A percentile compares a stretch with the other conserved stretches of the same genome.
Evolutionary conservation across 2,888 invertebrate genomes (phyloP).

Genomic region (Ceraclea dissimilis): DNA sequence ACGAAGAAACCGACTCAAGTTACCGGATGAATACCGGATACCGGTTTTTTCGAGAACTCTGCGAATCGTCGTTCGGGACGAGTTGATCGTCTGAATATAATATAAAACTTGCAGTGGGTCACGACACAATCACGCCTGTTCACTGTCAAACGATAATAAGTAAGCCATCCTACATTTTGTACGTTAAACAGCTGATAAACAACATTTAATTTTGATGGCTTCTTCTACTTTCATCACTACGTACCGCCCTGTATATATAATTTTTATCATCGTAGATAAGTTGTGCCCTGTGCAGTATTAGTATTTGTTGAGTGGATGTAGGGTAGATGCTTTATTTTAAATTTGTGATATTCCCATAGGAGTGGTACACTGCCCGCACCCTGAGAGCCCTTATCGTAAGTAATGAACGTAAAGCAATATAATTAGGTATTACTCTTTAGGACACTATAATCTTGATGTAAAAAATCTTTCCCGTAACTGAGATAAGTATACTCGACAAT

Average conservation of each 20-base stretch:
- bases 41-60: slow-evolving; percentile 14
- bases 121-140: slow-evolving; percentile 3
- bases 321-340: no score
- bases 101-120: slow-evolving; percentile 12
- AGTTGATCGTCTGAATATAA: background rate
- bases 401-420: no score
- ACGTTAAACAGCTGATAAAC: background rate
- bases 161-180: slow-evolving; percentile 8
- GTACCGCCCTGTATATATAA: background rate
- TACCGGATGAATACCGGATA: slow-evolving; percentile 7
- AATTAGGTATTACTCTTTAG: no score
- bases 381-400: no score
- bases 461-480: no score
- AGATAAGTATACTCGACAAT: no score
- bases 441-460: no score
- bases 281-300: no score
- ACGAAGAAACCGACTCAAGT: background rate
- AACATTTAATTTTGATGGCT: background rate
- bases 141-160: slow-evolving; percentile 8
- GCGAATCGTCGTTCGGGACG: slow-evolving; percentile 7
- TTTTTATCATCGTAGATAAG: background rate
- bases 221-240: background rate
- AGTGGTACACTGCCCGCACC: no score
- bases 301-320: no score
- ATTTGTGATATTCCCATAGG: no score